Percentiles rank a stretch among this genome's conserved stretches.
Conservation (phyloP, 2,797 vertebrate genomes). For the Mastacembelus armatus region DNA sequence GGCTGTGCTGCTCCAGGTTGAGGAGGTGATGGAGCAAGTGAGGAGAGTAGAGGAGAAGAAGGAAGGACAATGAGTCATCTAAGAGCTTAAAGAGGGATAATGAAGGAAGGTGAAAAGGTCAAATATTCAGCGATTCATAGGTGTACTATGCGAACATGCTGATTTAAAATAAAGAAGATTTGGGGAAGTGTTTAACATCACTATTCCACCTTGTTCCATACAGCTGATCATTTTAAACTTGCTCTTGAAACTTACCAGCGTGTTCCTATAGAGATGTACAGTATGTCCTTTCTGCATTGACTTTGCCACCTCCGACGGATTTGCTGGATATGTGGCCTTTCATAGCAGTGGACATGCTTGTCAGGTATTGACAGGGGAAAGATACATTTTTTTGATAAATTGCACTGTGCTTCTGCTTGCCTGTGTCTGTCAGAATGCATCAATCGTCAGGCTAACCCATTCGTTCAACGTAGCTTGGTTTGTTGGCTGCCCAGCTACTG, state of each 20-base stretch:
- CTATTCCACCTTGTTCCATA: slow-evolving; percentile 10
- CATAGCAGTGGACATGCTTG: slow-evolving; percentile 54
- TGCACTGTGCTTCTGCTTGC: slow-evolving; percentile 63
- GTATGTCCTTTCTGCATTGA: slow-evolving; percentile 26
- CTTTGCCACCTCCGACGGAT: slow-evolving; percentile 42
- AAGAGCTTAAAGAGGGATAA: neutral
- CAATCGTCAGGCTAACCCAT: slow-evolving; percentile 78
- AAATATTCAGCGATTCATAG: neutral
- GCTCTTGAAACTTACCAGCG: slow-evolving; percentile 3
- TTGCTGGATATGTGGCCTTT: slow-evolving; percentile 61
- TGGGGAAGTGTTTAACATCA: neutral
- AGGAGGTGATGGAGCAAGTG: slow-evolving; percentile 46
- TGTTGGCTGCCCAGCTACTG: slow-evolving; percentile 47
- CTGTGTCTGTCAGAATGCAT: slow-evolving; percentile 81
- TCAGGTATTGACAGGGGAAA: slow-evolving; percentile 75
- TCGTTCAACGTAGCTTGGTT: slow-evolving; percentile 75
- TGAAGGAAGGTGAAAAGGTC: neutral
- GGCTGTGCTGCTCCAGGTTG: slow-evolving; percentile 52
- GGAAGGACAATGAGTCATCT: slow-evolving; percentile 18
- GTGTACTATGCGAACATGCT: neutral
- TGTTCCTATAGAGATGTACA: neutral
- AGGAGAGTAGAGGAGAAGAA: slow-evolving; percentile 48
- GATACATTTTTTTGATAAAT: slow-evolving; percentile 79
- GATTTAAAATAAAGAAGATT: neutral
- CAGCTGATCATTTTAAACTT: neutral